A percentile compares a stretch with the other conserved stretches of the same genome.
Evolutionary conservation across 1,140 invertebrate species (phyloP).

Genomic region (Vanessa tameamea): DNA sequence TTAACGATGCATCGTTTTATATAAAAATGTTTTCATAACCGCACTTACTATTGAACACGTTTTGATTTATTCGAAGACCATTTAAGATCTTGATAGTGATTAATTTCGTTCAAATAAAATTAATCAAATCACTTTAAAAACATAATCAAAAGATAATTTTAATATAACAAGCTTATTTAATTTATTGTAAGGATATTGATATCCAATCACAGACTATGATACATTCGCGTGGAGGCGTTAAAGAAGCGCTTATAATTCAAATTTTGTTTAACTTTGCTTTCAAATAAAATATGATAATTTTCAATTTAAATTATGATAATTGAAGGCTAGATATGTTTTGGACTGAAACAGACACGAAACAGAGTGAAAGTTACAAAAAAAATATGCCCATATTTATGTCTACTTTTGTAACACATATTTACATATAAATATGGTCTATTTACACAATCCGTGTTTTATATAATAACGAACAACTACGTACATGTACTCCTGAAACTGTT

Average conservation of each 20-base stretch:
- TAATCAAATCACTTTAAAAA: no score
- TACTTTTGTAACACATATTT: neutral
- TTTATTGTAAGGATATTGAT: no score
- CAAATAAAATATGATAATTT: no score
- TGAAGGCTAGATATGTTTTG: constrained; percentile 7
- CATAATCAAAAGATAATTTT: no score
- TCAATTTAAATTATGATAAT: constrained; percentile 4
- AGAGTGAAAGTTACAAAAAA: neutral
- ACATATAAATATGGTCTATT: neutral
- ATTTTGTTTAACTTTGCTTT: neutral
- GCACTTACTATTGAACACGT: neutral
- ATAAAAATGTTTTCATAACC: neutral
- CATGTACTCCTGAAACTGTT: no score
- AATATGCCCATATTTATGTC: neutral
- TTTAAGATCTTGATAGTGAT: no score
- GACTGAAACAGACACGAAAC: constrained; percentile 1
- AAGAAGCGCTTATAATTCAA: no score
- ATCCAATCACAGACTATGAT: no score
- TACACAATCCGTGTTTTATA: neutral
- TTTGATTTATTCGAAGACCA: neutral
- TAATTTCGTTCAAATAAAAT: no score
- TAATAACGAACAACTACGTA: no score
- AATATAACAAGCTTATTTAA: no score
- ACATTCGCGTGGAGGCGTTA: no score
- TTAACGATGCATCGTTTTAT: neutral